Base-by-base conservation (phyloP, 2,888 invertebrate genomes). In the Meloe dianella region DNA sequence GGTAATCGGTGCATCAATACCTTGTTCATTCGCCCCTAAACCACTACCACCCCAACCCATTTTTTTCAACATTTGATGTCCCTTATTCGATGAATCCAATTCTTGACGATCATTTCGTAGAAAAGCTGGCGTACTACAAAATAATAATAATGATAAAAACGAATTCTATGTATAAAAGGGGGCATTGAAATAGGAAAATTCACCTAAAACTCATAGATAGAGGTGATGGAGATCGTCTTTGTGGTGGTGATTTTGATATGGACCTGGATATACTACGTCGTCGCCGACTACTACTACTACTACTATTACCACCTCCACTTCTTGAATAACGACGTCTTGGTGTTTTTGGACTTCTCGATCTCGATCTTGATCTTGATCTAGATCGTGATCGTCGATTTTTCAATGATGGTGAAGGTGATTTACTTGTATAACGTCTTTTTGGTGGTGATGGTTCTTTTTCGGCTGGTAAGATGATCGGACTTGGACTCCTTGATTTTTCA, bases 31-130 rank as follows among this genome's bases (percentile, higher is more conserved):
- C 0, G 94, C 93, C 20, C 98, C 98, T 10, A 99, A 87, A 9
- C 98, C 98, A 51, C 91, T 91, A 47, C 98, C 98, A 68, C 93
- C 91, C 98, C 98, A 99, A 3, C 98, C 98, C 98, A 99, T 98
- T 86, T 97, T 97, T 84, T 92, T 93, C 69, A 98, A 87, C 85
- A 99, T 89, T 85, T 97, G 97, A 85, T 98, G 98, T 0, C 98
- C 98, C 82, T 97, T 97, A 85, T 98, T 98, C 69, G 91, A 91
- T 66, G 95, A 89, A 80, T 96, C 96, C 67, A 94, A 85, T 71
- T 92, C 92, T 73, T 91, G 78, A 17, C 73, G 62, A 9, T 77
- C 74, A 60, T 66, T 71, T 47, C 76, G 74, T 65, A 73, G 67
- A 66, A 76, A 76, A 67, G 72, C 73, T 66, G 73, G 66, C 41